These are phyloP conservation scores for Thalassaphorura encarpata DNA, from an alignment of 1,140 invertebrate species.

Conservation along the genomic window DNA sequence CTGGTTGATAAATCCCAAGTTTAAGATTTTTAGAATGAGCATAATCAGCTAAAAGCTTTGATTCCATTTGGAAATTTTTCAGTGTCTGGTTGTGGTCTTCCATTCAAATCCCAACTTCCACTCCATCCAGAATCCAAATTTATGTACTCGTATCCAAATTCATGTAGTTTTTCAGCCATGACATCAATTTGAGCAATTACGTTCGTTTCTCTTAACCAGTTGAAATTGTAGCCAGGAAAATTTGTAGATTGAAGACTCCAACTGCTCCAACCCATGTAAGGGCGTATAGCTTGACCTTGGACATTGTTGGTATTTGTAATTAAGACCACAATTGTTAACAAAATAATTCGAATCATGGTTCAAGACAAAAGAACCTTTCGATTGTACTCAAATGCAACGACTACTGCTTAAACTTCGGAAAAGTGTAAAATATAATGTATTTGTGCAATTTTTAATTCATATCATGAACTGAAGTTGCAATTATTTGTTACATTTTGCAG, in stretches of 20 bases:
- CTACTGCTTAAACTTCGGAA: too few species aligned
- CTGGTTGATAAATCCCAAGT: constrained; percentile 2
- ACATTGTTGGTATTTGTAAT: too few species aligned
- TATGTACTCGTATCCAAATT: constrained; percentile 2
- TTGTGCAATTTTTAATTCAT: too few species aligned
- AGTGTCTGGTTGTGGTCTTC: not conserved
- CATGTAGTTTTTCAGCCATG: not conserved
- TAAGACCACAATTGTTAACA: too few species aligned
- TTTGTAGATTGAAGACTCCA: constrained; percentile 9
- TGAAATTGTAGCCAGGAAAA: not conserved
- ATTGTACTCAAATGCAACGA: too few species aligned
- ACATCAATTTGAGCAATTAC: constrained; percentile 4
- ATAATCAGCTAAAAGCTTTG: constrained; percentile 4
- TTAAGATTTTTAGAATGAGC: not conserved
- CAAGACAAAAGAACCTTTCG: too few species aligned
- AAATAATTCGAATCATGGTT: too few species aligned
- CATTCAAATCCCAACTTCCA: constrained; percentile 1
- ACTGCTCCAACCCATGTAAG: constrained; percentile 12
- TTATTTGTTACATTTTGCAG: too few species aligned
- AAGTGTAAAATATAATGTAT: too few species aligned
- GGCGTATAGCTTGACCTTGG: not conserved
- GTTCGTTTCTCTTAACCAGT: constrained; percentile 5
- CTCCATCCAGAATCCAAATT: constrained; percentile 9
- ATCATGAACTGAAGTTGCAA: too few species aligned
- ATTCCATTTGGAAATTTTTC: constrained; percentile 3